A percentile compares a stretch with the other conserved stretches of the same genome.
Conservation (phyloP, 1,140 invertebrate species). For the Notospermus geniculatus region DNA sequence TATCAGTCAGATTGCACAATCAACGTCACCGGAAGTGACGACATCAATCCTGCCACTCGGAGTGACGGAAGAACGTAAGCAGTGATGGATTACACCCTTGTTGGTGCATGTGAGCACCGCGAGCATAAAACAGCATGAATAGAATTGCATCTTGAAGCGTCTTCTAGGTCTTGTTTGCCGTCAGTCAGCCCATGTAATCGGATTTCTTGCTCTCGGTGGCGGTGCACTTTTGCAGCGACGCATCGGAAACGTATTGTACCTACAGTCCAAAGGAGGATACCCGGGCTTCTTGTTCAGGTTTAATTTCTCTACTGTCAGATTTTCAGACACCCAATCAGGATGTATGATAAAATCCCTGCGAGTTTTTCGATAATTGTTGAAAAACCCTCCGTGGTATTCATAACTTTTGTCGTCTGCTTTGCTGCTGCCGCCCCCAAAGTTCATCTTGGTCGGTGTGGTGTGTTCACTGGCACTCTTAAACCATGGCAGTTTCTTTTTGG, state of each 20-base stretch:
- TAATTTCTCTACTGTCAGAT: slow-evolving; percentile 4
- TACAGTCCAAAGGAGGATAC: neutral
- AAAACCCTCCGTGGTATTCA: neutral
- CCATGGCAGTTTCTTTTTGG: neutral
- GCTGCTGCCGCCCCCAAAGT: neutral
- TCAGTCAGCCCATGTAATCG: slow-evolving; percentile 33
- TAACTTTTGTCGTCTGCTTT: neutral
- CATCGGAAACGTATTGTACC: slow-evolving; percentile 28
- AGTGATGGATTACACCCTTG: too few relatives aligned
- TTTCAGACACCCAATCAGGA: slow-evolving; percentile 6
- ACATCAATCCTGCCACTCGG: too few relatives aligned
- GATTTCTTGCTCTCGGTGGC: slow-evolving; percentile 32
- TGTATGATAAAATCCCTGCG: slow-evolving; percentile 3
- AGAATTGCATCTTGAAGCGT: too few relatives aligned
- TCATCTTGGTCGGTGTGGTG: slow-evolving; percentile 8
- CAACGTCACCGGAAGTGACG: too few relatives aligned
- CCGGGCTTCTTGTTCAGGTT: neutral
- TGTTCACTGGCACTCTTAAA: slow-evolving; percentile 6
- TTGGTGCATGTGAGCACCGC: too few relatives aligned
- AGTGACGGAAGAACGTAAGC: too few relatives aligned
- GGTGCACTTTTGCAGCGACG: slow-evolving; percentile 37
- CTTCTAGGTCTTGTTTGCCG: too few relatives aligned
- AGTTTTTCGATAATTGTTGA: neutral
- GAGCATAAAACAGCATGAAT: too few relatives aligned
- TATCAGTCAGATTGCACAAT: too few relatives aligned